Base-by-base conservation (phyloP, 2,888 invertebrate genomes). In the Limnephilus marmoratus region DNA sequence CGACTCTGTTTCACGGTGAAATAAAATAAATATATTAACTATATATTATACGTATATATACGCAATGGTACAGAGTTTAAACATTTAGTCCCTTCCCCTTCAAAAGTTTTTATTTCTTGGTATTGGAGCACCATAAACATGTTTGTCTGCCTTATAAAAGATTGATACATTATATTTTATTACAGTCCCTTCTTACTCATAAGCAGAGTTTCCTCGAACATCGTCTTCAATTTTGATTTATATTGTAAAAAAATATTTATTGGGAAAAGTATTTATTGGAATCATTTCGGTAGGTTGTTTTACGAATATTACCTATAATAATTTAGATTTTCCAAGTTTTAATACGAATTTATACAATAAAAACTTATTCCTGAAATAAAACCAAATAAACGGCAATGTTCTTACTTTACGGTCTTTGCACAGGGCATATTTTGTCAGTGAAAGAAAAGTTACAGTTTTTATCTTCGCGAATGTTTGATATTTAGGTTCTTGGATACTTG, bases 131-230 rank as follows among this genome's bases (percentile, higher is more conserved):
- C 96, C 96, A 96, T 96, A 96, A 96, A 96, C 96, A 96, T 96
- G 96, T 96, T 96, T 96, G 96, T 96, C 95, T 95, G 95, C 96
- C 96, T 96, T 96, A 96, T 96, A 96, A 96, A 96, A 96, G 96
- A 96, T 96, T 96, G 96, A 96, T 95, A 95, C 94, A 95, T 96
- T 96, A 96, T 96, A 86, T 93, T 93, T 93, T 96, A 96, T 96
- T 95, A 95, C 96, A 96, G 96, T 96, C 49, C 49, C 15, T 49
- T 13, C 15, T 15, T 1, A 96, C 96, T 96, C 96, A 96, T 34
- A 95, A 95, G 96, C 95, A 96, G 95, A 95, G 91, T 93, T 93
- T 93, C 93, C 93, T 81, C 85, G 34, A 68, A 53, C n/a, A 68
- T 91, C 91, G 53, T 86, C 81, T 88, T 91, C 91, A 89, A 87